These are phyloP conservation scores for Drosophila mojavensis DNA, from an alignment of 1,140 invertebrate species.

Conservation along the genomic window DNA sequence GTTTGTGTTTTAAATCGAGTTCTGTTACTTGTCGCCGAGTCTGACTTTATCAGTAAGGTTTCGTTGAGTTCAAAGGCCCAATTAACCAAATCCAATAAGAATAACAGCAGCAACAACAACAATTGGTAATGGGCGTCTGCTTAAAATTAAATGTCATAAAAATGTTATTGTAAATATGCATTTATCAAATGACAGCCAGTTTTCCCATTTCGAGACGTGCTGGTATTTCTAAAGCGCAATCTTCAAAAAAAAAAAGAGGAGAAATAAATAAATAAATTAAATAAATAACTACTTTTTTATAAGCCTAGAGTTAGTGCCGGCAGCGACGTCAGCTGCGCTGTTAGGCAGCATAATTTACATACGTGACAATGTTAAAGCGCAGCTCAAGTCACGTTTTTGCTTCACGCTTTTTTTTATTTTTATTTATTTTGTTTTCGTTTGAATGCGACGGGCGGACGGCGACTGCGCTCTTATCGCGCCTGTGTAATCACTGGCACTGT, in stretches of 20 bases:
- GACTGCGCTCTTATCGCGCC: slow-evolving; percentile 21
- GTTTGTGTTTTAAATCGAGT: slow-evolving; percentile 63
- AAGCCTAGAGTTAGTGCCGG: slow-evolving; percentile 49
- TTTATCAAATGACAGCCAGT: slow-evolving; percentile 72
- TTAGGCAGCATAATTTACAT: slow-evolving; percentile 71
- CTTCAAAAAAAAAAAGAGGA: slow-evolving; percentile 19
- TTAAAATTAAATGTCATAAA: slow-evolving; percentile 67
- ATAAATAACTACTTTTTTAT: slow-evolving; percentile 31
- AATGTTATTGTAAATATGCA: slow-evolving; percentile 64
- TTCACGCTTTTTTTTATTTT: slow-evolving; percentile 52
- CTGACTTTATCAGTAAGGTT: slow-evolving; percentile 71
- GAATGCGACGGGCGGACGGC: slow-evolving; percentile 18
- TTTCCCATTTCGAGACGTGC: slow-evolving; percentile 65
- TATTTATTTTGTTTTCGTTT: slow-evolving; percentile 4
- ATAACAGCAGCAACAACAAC: slow-evolving; percentile 33
- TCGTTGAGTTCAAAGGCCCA: slow-evolving; percentile 73
- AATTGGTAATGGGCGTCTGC: slow-evolving; percentile 27
- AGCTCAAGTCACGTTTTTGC: slow-evolving; percentile 70
- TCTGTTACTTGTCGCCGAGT: slow-evolving; percentile 34
- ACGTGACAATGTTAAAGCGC: slow-evolving; percentile 72
- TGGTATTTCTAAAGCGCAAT: slow-evolving; percentile 73
- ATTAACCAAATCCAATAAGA: slow-evolving; percentile 73
- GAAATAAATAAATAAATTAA: slow-evolving; percentile 5
- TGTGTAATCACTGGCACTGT: slow-evolving; percentile 18
- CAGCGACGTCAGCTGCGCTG: slow-evolving; percentile 26